phyloP scores from a whole-genome alignment of 2,888 invertebrate species.

The Timema podura region DNA sequence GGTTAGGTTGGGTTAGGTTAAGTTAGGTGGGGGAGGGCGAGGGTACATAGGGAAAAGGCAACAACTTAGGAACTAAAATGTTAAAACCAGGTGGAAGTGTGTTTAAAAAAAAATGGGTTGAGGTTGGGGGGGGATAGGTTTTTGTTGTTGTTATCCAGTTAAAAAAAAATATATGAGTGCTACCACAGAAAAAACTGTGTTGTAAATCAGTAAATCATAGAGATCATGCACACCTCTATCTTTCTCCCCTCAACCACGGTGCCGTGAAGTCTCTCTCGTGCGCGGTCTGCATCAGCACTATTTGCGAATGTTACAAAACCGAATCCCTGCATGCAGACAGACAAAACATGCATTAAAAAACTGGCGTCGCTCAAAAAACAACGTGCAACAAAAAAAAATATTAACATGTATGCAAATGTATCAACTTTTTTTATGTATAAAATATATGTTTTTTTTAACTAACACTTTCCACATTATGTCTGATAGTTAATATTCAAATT shows the following conservation, averaged over 20 bases:
- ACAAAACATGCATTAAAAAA: conserved; percentile 90
- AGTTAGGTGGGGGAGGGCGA: too few relatives aligned
- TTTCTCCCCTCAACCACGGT: conserved; percentile 99
- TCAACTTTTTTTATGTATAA: too few relatives aligned
- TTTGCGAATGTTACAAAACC: conserved; percentile 99
- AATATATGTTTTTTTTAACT: too few relatives aligned
- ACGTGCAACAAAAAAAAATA: conserved; percentile 64
- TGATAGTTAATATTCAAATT: too few relatives aligned
- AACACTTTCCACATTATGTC: too few relatives aligned
- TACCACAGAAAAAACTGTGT: conserved; percentile 38
- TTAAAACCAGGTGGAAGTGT: too few relatives aligned
- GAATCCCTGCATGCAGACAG: conserved; percentile 99
- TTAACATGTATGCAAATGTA: conserved; percentile 49
- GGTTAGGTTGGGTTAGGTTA: too few relatives aligned
- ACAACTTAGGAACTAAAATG: too few relatives aligned
- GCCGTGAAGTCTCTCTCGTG: conserved; percentile 99
- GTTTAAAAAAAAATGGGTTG: too few relatives aligned
- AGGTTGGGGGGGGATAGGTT: too few relatives aligned
- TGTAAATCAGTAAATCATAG: conserved; percentile 34
- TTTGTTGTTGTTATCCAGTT: conserved; percentile 27
- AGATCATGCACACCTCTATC: conserved; percentile 98
- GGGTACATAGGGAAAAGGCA: too few relatives aligned
- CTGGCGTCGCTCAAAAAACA: conserved; percentile 68
- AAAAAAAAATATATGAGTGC: conserved; percentile 33
- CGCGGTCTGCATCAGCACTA: conserved; percentile 99